Base-by-base conservation (phyloP, 1,140 invertebrate genomes). In the Marisa cornuarietis region DNA sequence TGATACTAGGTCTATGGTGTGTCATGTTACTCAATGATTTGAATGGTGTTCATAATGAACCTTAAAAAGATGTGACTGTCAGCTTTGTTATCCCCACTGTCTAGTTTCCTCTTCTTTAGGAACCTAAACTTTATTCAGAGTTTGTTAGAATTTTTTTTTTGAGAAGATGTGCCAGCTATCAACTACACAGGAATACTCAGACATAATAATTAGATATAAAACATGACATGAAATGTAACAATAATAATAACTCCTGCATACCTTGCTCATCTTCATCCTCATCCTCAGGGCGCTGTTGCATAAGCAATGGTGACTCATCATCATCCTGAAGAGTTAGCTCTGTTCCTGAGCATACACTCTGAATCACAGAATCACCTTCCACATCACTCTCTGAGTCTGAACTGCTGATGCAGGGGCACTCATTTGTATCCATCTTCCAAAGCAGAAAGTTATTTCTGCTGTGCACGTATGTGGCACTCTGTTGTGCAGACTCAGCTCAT, bases 311-410 rank as follows among this genome's bases (percentile, higher is more conserved):
- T 24, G 81, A 68, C 26, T 11, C 82, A 8, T 84, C 86, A 72
- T 87, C 87, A 85, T 88, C 87, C 73, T 88, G 76, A 10, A 88
- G 79, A 42, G 84, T 85, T 65, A 88, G 78, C 66, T 82, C 81
- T 20, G 81, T 74, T 18, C 79, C 79, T 63, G 80, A 78, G 16
- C 72, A 80, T 49, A 78, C 79, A n/a, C 54, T 58, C 16, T 58
- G 54, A 58, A 78, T n/a, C 24, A 63, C 73, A 31, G 79, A 78
- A 65, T 69, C 73, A 31, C 77, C 63, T 52, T 79, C 52, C 10
- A 49, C 79, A 61, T 85, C 84, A 72, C 82, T 83, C 8, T 86
- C 85, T 24, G 79, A 81, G 22, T 85, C 84, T 2, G 84, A 84
- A 76, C 81, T 79, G 24, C 82, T 84, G 72, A 83, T 82, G 72